Evolutionary conservation across 2,113 vertebrate genomes (phyloP).

Genomic region (Melanerpes aurifrons): DNA sequence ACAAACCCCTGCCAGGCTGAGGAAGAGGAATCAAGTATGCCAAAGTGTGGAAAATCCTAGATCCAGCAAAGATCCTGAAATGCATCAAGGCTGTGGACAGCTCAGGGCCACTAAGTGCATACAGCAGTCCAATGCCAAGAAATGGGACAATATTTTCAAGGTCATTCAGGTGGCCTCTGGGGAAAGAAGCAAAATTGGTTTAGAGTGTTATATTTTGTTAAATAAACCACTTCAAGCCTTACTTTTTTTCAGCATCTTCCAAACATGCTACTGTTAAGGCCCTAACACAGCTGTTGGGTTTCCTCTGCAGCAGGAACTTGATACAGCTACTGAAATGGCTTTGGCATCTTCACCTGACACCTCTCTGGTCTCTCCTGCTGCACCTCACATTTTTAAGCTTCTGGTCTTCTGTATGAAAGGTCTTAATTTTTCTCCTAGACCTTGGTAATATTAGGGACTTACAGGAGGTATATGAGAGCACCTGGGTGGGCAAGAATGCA

Average conservation of each 20-base stretch:
- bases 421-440: neutral
- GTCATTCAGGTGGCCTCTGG: conserved; percentile 92
- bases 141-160: conserved; percentile 93
- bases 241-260: neutral
- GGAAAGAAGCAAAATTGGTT: conserved; percentile 29
- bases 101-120: conserved; percentile 82
- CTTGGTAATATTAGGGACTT: neutral
- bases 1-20: conserved; percentile 85
- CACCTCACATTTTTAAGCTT: neutral
- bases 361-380: neutral
- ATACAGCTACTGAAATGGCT: neutral
- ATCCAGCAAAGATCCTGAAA: conserved; percentile 85
- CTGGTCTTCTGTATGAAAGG: neutral
- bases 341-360: neutral
- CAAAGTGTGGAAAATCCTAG: conserved; percentile 83
- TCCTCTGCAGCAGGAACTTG: neutral
- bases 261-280: neutral
- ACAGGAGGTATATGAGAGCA: neutral
- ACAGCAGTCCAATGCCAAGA: conserved; percentile 86
- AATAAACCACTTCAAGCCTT: neutral
- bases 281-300: neutral
- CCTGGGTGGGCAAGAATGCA: neutral
- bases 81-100: conserved; percentile 83
- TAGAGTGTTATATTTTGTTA: neutral
- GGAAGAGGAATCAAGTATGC: conserved; percentile 82